phyloP scores from a whole-genome alignment of 2,888 invertebrate species.

The Deroplatys truncata region DNA sequence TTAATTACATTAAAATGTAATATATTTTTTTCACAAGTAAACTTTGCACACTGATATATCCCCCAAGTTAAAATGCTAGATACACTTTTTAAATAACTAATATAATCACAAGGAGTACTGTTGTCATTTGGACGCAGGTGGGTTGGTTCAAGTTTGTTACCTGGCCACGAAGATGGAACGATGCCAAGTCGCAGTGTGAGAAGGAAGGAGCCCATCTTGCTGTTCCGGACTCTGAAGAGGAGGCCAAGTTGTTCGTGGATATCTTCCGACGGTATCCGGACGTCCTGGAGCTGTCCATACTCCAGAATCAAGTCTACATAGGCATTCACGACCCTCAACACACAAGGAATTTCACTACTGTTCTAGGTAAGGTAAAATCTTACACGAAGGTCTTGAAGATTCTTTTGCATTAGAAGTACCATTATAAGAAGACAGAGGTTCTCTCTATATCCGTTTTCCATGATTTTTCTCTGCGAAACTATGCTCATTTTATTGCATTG shows the following conservation, averaged over 20 bases:
- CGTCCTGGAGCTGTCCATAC: neutral
- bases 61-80: too few relatives aligned
- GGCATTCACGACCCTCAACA: neutral
- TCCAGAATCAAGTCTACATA: neutral
- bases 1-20: too few relatives aligned
- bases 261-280: neutral
- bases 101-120: too few relatives aligned
- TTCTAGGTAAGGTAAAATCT: neutral
- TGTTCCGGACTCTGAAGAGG: neutral
- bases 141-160: slow-evolving; percentile 1
- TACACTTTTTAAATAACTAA: too few relatives aligned
- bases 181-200: neutral
- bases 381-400: too few relatives aligned
- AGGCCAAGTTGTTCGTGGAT: neutral
- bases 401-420: too few relatives aligned
- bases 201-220: neutral
- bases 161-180: neutral
- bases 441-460: too few relatives aligned
- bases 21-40: too few relatives aligned
- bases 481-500: too few relatives aligned
- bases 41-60: too few relatives aligned
- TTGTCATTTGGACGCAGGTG: neutral
- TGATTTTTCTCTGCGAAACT: too few relatives aligned
- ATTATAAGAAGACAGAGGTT: too few relatives aligned
- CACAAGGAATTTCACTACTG: neutral